These are phyloP conservation scores for Lepetodrilus schrolli DNA, from an alignment of 2,888 invertebrate species.

Conservation along the genomic window DNA sequence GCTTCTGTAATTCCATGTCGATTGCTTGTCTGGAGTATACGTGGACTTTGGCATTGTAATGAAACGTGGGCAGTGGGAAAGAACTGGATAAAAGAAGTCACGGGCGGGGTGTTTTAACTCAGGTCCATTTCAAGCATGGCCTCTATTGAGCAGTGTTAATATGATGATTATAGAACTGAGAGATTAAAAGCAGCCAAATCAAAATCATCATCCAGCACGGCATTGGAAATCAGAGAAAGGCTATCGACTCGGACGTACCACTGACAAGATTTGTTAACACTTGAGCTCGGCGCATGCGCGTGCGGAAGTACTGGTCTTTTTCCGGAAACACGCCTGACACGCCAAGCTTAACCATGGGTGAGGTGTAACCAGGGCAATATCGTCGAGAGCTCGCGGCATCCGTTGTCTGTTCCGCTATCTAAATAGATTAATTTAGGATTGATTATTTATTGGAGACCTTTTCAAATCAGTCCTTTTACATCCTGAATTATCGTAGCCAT, in stretches of 20 bases:
- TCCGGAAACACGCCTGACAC: not conserved
- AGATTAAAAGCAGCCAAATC: not conserved
- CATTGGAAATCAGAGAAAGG: not conserved
- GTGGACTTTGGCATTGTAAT: not conserved
- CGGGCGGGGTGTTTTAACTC: not conserved
- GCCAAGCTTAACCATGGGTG: not conserved
- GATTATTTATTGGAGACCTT: not conserved
- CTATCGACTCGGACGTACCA: not conserved
- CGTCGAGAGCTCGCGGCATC: not conserved
- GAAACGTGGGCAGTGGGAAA: not conserved
- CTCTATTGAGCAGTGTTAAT: too few species aligned
- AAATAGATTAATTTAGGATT: constrained; percentile 7
- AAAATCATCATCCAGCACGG: not conserved
- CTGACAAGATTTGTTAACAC: constrained; percentile 1
- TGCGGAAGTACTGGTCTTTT: constrained; percentile 8
- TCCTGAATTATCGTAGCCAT: too few species aligned
- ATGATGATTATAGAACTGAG: not conserved
- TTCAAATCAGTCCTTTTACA: constrained; percentile 1
- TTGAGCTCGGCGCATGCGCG: constrained; percentile 20
- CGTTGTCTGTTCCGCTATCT: not conserved
- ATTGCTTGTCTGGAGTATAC: not conserved
- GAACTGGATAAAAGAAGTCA: not conserved
- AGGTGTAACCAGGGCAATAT: constrained; percentile 1
- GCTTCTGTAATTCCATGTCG: too few species aligned
- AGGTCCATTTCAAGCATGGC: not conserved